phyloP scores from a whole-genome alignment of 92 coral and sea anemone species.

The Parazoanthus atlanticus region DNA sequence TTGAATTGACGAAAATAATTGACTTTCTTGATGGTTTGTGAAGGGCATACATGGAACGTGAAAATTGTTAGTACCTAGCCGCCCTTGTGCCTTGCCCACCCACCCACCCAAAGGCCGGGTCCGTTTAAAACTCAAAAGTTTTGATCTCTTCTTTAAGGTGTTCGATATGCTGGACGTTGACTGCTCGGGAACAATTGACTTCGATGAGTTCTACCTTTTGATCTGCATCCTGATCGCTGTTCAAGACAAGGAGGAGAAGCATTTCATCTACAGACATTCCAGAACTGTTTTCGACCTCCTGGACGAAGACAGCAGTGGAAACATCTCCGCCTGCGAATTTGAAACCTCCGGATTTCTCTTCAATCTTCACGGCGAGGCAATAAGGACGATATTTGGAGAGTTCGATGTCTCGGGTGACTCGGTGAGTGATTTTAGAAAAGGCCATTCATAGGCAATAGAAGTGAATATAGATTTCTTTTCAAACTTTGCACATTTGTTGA shows the following conservation, averaged over 20 bases:
- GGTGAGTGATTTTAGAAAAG: conserved; percentile 52
- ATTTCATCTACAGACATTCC: conserved; percentile 95
- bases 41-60: too few relatives aligned
- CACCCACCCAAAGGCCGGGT: background rate
- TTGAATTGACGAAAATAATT: too few relatives aligned
- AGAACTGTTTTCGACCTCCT: conserved; percentile 93
- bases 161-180: conserved; percentile 99
- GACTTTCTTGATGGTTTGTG: too few relatives aligned
- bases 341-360: conserved; percentile 95
- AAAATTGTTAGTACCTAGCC: too few relatives aligned
- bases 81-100: too few relatives aligned
- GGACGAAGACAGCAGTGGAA: conserved; percentile 95
- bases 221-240: conserved; percentile 93
- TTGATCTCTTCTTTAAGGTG: conserved; percentile 30
- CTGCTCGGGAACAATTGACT: conserved; percentile 94
- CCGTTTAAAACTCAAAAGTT: background rate
- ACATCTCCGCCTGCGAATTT: conserved; percentile 92
- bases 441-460: too few relatives aligned
- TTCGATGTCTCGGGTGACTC: conserved; percentile 99
- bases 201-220: conserved; percentile 93
- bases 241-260: conserved; percentile 89
- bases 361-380: conserved; percentile 93
- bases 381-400: conserved; percentile 87
- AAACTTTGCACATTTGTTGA: too few relatives aligned
- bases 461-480: too few relatives aligned